phyloP scores from a whole-genome alignment of 2,888 invertebrate genomes.

The Hedychridium roseum region DNA sequence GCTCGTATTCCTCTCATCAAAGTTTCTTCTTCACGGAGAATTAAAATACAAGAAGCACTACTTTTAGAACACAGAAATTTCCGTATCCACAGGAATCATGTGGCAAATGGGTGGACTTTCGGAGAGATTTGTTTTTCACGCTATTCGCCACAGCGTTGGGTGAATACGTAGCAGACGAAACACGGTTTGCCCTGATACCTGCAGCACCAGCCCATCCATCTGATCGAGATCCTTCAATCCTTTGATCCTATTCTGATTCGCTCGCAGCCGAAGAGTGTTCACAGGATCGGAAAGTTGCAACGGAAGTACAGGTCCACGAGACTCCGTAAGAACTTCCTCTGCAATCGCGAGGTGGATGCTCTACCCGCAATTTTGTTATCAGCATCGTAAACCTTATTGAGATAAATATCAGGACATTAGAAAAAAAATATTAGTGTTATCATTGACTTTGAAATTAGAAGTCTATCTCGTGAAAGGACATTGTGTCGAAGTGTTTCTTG shows the following conservation, averaged over 20 bases:
- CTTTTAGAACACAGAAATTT: too few species aligned
- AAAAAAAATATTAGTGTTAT: too few species aligned
- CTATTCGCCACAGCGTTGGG: too few species aligned
- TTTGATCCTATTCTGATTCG: constrained; percentile 50
- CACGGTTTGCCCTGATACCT: constrained; percentile 13
- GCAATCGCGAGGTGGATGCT: constrained; percentile 14
- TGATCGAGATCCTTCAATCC: constrained; percentile 47
- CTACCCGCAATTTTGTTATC: constrained; percentile 18
- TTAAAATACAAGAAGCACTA: too few species aligned
- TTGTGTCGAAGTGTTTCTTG: too few species aligned
- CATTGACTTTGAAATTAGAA: too few species aligned
- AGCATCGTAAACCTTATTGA: too few species aligned
- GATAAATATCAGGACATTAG: too few species aligned
- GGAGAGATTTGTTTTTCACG: constrained; percentile 29
- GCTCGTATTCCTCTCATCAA: background rate
- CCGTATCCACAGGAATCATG: constrained; percentile 26
- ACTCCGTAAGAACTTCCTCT: constrained; percentile 23
- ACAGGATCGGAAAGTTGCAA: constrained; percentile 40
- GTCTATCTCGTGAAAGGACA: too few species aligned
- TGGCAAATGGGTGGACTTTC: constrained; percentile 26
- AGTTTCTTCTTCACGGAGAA: too few species aligned
- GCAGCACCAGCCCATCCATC: constrained; percentile 39
- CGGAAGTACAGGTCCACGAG: constrained; percentile 27
- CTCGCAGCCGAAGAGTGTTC: constrained; percentile 43
- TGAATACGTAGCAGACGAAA: constrained; percentile 14